A percentile compares a stretch with the other conserved stretches of the same genome.
These are phyloP conservation scores for Gobius niger DNA, from an alignment of 2,113 vertebrate species.

Conservation along the genomic window DNA sequence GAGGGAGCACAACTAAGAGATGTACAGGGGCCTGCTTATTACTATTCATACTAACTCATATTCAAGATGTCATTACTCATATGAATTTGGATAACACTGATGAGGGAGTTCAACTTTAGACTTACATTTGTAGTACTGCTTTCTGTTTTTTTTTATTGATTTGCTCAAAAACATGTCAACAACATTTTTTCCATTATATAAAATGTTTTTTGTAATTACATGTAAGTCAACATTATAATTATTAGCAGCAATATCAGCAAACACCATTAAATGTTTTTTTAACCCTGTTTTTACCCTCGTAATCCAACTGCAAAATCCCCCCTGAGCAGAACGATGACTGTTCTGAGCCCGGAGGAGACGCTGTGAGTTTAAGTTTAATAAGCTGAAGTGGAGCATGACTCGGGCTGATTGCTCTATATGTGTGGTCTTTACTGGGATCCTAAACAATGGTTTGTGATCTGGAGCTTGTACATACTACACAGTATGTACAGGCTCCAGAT, in stretches of 20 bases:
- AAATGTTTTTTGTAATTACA: no score
- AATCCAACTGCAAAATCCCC: slow-evolving; percentile 75
- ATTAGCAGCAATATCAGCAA: neutral
- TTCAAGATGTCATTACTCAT: slow-evolving; percentile 34
- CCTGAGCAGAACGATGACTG: slow-evolving; percentile 46
- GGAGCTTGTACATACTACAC: neutral
- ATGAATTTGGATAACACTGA: neutral
- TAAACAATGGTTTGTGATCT: slow-evolving; percentile 26
- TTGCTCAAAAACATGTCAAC: no score
- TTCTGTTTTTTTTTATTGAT: no score
- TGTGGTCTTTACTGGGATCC: slow-evolving; percentile 12
- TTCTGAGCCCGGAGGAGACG: slow-evolving; percentile 36
- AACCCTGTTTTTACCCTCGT: slow-evolving; percentile 58
- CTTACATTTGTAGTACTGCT: no score
- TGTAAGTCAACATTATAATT: no score
- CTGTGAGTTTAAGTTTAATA: slow-evolving; percentile 42
- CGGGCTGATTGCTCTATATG: slow-evolving; percentile 14
- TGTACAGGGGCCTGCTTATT: slow-evolving; percentile 43
- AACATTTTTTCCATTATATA: no score
- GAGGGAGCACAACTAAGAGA: slow-evolving; percentile 39
- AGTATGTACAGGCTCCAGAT: no score
- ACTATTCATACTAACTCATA: slow-evolving; percentile 43
- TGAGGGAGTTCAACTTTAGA: no score
- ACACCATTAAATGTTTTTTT: no score
- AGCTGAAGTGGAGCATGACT: slow-evolving; percentile 25